These are phyloP conservation scores for Harpagifer antarcticus DNA, from an alignment of 2,797 vertebrate genomes.

Conservation along the genomic window DNA sequence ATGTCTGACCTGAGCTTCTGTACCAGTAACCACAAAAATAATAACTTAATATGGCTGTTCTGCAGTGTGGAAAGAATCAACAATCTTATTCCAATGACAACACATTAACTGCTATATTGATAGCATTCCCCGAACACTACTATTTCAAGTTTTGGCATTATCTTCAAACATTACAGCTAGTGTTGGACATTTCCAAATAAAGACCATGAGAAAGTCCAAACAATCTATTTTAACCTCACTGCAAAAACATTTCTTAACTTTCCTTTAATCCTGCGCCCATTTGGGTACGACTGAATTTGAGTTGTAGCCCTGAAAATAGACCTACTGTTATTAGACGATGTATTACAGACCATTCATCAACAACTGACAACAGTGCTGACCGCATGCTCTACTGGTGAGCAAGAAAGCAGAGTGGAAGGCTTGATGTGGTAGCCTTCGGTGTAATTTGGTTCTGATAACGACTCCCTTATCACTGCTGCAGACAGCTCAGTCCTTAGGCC, in stretches of 20 bases:
- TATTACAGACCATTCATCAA: conserved; percentile 72
- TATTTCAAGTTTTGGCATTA: conserved; percentile 51
- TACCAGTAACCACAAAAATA: conserved; percentile 1
- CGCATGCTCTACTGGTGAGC: conserved; percentile 42
- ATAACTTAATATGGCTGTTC: background rate
- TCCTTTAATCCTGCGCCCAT: conserved; percentile 45
- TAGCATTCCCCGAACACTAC: conserved; percentile 20
- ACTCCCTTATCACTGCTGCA: conserved; percentile 65
- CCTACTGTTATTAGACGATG: conserved; percentile 64
- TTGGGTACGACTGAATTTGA: conserved; percentile 29
- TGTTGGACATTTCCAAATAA: conserved; percentile 51
- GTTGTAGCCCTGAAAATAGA: conserved; percentile 61
- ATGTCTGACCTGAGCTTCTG: background rate
- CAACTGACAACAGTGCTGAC: conserved; percentile 55
- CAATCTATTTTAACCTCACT: conserved; percentile 52
- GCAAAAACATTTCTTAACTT: conserved; percentile 61
- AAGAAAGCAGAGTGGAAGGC: conserved; percentile 43
- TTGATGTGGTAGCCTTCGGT: conserved; percentile 42
- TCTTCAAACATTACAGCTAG: conserved; percentile 67
- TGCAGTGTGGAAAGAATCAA: conserved; percentile 21
- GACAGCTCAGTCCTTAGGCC: conserved; percentile 64
- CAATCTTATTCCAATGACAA: conserved; percentile 60
- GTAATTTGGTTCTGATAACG: conserved; percentile 63
- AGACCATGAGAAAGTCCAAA: conserved; percentile 47
- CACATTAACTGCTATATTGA: conserved; percentile 42